Evolutionary conservation across 2,113 vertebrate genomes (phyloP), one percentile per base, ranked within the genome.

Genomic region (Amphiprion percula): DNA sequence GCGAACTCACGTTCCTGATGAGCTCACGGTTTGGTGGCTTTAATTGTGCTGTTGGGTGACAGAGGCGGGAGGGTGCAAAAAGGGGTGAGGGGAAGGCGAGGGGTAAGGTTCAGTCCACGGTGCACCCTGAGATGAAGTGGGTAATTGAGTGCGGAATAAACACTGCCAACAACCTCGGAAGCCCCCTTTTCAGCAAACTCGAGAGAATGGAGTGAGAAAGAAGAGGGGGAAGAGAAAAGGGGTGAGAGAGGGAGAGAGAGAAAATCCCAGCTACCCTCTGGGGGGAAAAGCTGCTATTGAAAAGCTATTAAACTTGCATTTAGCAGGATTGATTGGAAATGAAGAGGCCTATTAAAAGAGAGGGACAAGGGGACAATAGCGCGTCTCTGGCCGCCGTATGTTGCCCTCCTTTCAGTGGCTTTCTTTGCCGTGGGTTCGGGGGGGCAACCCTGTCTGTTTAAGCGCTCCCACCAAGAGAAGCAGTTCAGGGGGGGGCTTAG

Each of bases 251-350:
- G 84, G 86, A 58, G 80, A 65, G 87, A 90, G 88, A 90, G 92
- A 93, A 93, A 94, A 94, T 91, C 91, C 92, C 86, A 71, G 82
- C 90, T 80, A 87, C 91, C 92, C 93, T 92, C 85, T 84, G 87
- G 92, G 92, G 89, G 91, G 87, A 55, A 87, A 90, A 91, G 90
- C 90, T 87, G 90, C 94, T 95, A 95, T 95, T 95, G 94, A 95
- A 95, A 94, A 94, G 93, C 94, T 95, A 95, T 95, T 95, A 95
- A 95, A 95, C 93, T 94, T 94, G 93, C 94, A 95, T 95, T 95
- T 95, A 94, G 93, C 93, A 93, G 94, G 94, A 94, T 95, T 95
- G 94, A 95, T 95, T 95, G 91, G 94, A 94, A 95, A 95, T 94
- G 94, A 95, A 95, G 94, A 95, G 94, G 94, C 94, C 93, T 94